Evolutionary conservation across 37 sponge, comb jelly and placozoan genomes (phyloP).

Genomic region (Geodia barretti): DNA sequence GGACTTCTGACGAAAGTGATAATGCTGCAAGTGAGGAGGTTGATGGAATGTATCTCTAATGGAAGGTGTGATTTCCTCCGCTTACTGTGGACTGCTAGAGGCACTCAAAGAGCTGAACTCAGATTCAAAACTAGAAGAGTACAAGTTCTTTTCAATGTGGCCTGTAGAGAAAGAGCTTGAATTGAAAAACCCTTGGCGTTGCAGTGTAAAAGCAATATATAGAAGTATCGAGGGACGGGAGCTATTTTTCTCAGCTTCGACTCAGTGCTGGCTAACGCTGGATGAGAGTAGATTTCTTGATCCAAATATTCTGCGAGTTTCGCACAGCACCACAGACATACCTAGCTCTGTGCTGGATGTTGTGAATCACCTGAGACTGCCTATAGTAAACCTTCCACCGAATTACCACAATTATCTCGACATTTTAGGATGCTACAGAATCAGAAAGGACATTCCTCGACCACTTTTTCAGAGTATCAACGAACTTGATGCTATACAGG

Average conservation of each 20-base stretch:
- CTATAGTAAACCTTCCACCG: slow-evolving; percentile 49
- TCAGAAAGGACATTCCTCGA: slow-evolving; percentile 5
- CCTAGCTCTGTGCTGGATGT: slow-evolving; percentile 2
- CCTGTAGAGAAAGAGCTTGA: slow-evolving; percentile 26
- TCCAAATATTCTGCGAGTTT: slow-evolving; percentile 15
- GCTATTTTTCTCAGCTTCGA: slow-evolving; percentile 34
- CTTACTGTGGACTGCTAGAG: slow-evolving; percentile 28
- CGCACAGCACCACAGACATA: not conserved
- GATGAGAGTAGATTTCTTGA: slow-evolving; percentile 23
- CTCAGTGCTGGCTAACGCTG: slow-evolving; percentile 18
- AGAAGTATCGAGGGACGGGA: not conserved
- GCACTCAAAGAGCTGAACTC: slow-evolving; percentile 14
- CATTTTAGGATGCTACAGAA: not conserved
- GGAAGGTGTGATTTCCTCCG: slow-evolving; percentile 29
- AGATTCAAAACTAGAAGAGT: not conserved
- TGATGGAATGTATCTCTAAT: slow-evolving; percentile 54
- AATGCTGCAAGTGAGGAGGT: slow-evolving; percentile 3
- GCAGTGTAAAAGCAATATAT: not conserved
- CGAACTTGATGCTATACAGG: not conserved
- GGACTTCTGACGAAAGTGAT: slow-evolving; percentile 26
- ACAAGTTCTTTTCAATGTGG: slow-evolving; percentile 37
- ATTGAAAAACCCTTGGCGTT: slow-evolving; percentile 34
- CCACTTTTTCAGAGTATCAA: slow-evolving; percentile 14
- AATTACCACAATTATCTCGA: slow-evolving; percentile 7
- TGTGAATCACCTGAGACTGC: slow-evolving; percentile 7